phyloP scores from a whole-genome alignment of 2,797 vertebrate genomes.

The Ispidina lecontei region DNA sequence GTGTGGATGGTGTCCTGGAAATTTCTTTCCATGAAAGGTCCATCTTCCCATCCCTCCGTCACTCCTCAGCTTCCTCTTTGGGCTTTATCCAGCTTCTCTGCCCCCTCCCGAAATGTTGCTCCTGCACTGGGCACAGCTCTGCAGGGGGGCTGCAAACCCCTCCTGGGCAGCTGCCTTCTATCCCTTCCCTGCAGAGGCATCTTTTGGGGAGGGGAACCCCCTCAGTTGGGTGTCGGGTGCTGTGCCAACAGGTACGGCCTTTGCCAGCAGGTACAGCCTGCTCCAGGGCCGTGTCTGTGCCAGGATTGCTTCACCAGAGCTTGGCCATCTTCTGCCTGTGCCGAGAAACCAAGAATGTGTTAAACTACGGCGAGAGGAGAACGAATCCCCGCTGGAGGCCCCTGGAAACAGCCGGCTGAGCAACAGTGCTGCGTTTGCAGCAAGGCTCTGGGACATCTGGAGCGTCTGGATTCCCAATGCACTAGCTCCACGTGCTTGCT shows the following conservation, averaged over 20 bases:
- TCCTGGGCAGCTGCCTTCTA: fast-evolving
- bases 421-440: fast-evolving
- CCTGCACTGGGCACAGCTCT: fast-evolving
- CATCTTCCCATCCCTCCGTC: fast-evolving
- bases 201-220: fast-evolving
- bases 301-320: not conserved
- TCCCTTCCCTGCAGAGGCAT: not conserved
- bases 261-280: not conserved
- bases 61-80: not conserved
- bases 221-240: fast-evolving
- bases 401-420: not conserved
- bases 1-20: fast-evolving
- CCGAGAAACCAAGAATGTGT: not conserved
- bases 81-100: not conserved
- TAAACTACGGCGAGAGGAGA: not conserved
- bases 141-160: not conserved
- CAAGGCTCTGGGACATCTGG: not conserved
- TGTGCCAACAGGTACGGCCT: not conserved
- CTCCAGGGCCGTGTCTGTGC: not conserved
- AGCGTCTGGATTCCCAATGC: fast-evolving
- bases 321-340: fast-evolving
- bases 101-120: not conserved
- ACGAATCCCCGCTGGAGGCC: fast-evolving
- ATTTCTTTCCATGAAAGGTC: not conserved
- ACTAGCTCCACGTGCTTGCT: fast-evolving